phyloP scores from a whole-genome alignment of 1,140 invertebrate genomes.

The Dryas iulia region DNA sequence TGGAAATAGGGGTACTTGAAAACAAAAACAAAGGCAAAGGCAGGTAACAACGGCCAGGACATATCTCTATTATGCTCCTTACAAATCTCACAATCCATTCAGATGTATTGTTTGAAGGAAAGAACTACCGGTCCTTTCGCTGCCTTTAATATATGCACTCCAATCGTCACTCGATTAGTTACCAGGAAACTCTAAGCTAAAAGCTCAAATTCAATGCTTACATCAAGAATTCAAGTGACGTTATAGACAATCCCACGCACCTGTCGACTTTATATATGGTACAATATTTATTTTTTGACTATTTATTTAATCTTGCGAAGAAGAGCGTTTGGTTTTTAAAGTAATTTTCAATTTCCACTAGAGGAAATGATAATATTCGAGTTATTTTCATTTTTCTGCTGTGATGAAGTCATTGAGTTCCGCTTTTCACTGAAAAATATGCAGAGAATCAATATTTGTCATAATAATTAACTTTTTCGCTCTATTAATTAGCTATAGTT shows the following conservation, averaged over 20 bases:
- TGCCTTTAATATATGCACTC: not conserved
- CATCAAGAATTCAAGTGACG: conserved; percentile 72
- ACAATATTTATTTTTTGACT: conserved; percentile 17
- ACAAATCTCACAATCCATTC: not conserved
- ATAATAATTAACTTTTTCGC: too few relatives aligned
- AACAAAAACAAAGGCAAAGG: not conserved
- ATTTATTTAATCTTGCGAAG: too few relatives aligned
- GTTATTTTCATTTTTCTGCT: too few relatives aligned
- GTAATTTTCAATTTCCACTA: too few relatives aligned
- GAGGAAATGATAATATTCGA: too few relatives aligned
- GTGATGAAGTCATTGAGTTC: too few relatives aligned
- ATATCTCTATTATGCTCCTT: not conserved
- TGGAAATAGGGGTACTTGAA: not conserved
- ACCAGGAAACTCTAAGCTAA: conserved; percentile 47
- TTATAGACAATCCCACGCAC: conserved; percentile 66
- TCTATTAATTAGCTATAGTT: too few relatives aligned
- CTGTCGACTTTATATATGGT: conserved; percentile 47
- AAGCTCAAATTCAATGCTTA: conserved; percentile 66
- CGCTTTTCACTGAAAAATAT: too few relatives aligned
- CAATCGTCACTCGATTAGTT: conserved; percentile 44
- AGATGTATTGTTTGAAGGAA: not conserved
- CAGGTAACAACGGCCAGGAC: not conserved
- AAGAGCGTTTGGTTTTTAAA: too few relatives aligned
- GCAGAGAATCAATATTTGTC: too few relatives aligned
- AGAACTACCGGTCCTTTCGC: not conserved